Base-by-base conservation (phyloP, 2,797 vertebrate genomes). In the Melanotaenia pygmaea region DNA sequence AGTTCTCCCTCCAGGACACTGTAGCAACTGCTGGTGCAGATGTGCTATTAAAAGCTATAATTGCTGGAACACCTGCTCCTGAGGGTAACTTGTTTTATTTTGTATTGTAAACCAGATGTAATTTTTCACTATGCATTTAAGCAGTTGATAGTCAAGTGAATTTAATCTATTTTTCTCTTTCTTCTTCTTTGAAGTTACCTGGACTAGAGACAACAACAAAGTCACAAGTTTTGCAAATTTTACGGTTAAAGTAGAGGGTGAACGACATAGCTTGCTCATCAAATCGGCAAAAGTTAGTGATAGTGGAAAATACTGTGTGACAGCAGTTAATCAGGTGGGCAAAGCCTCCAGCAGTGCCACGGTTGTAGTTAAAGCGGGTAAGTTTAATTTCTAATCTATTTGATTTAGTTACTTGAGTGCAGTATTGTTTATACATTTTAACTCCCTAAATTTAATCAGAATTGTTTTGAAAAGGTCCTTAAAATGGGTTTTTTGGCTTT, bases 251-350 rank as follows among this genome's bases (percentile, higher is more conserved):
- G 95, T 95, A 0, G 98, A 99, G 77, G 98, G 97, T 0, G 98
- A 99, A 84, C 93, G 97, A 1, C 96, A 99, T 38, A 97, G 95
- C 5, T 89, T 99, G 82, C 90, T 97, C 69, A 95, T 99, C 66
- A 94, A 93, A 78, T 95, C 95, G n/a, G 95, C 94, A 7, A 94
- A 93, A 86, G 84, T 82, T 0, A 88, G 85, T 0, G 96, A 99
- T 16, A 94, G 95, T 0, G 98, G 98, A 3, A 96, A 94, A 32
- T 99, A 97, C 81, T 94, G 88, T 0, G 95, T 96, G 51, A 97
- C 94, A 0, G 98, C 97, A 3, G 91, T 92, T 70, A 99, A 99
- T 35, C 96, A 98, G 80, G 91, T 96, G 87, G 97, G 97, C 57
- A 94, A 91, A 66, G 92, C 91, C 59, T 94, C 94, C 89, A 96